Evolutionary conservation across 2,797 vertebrate genomes (phyloP).

Genomic region (Labroides dimidiatus): DNA sequence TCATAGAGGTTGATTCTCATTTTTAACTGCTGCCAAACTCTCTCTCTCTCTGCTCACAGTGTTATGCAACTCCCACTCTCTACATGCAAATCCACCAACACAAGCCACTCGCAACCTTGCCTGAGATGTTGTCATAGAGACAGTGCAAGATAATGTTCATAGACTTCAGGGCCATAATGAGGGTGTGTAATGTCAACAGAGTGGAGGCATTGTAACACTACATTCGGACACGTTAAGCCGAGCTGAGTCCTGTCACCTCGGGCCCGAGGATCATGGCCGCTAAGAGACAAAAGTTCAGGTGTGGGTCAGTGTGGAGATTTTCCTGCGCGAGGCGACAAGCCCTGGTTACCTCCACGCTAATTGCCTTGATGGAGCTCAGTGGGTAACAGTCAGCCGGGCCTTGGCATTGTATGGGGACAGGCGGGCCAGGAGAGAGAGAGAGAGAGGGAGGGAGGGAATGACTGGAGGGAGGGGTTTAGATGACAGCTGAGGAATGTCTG

Average conservation of each 20-base stretch:
- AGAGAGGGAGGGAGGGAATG: slow-evolving; percentile 37
- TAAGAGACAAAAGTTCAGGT: slow-evolving; percentile 61
- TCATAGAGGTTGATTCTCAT: slow-evolving; percentile 55
- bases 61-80: slow-evolving; percentile 80
- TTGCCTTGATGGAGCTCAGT: slow-evolving; percentile 67
- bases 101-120: slow-evolving; percentile 73
- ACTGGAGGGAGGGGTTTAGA: slow-evolving; percentile 77
- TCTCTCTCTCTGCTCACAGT: slow-evolving; percentile 43
- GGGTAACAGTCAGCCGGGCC: slow-evolving; percentile 62
- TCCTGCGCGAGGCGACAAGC: slow-evolving; percentile 44
- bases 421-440: slow-evolving; percentile 36
- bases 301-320: slow-evolving; percentile 66
- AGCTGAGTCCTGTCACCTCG: slow-evolving; percentile 36
- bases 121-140: slow-evolving; percentile 73
- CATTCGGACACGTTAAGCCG: slow-evolving; percentile 46
- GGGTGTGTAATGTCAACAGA: slow-evolving; percentile 71
- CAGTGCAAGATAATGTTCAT: slow-evolving; percentile 71
- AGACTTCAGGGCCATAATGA: slow-evolving; percentile 63
- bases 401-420: slow-evolving; percentile 49
- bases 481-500: slow-evolving; percentile 94
- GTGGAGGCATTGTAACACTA: slow-evolving; percentile 53
- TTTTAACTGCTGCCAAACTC: slow-evolving; percentile 52
- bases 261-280: slow-evolving; percentile 21
- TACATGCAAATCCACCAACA: slow-evolving; percentile 80
- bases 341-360: slow-evolving; percentile 52